These are phyloP conservation scores for Bellardia pandia DNA, from an alignment of 2,888 invertebrate genomes.

Conservation along the genomic window DNA sequence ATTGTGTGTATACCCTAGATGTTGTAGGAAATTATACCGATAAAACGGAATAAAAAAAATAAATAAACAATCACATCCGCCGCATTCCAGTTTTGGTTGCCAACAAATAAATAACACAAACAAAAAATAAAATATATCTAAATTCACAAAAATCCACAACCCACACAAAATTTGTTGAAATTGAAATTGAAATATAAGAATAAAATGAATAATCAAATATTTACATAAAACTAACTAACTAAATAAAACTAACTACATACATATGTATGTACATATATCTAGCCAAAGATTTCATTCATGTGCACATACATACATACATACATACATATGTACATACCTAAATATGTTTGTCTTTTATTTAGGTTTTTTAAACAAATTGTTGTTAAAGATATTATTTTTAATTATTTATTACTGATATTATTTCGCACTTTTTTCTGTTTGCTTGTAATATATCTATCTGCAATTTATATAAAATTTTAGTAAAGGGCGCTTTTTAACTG, in stretches of 20 bases:
- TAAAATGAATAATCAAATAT: conserved; percentile 57
- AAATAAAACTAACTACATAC: background rate
- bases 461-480: too few species aligned
- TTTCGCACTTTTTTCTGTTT: background rate
- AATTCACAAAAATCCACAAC: conserved; percentile 53
- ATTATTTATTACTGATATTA: conserved; percentile 16
- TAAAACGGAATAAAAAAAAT: conserved; percentile 60
- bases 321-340: too few species aligned
- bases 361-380: conserved; percentile 1
- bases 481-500: background rate
- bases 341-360: background rate
- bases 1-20: conserved; percentile 25
- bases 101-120: conserved; percentile 53
- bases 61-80: conserved; percentile 75
- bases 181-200: conserved; percentile 34
- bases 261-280: too few species aligned
- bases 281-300: conserved; percentile 7
- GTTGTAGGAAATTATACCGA: conserved; percentile 66
- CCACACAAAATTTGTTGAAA: conserved; percentile 52
- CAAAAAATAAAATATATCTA: conserved; percentile 29
- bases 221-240: conserved; percentile 42
- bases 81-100: conserved; percentile 62
- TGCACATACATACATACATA: background rate
- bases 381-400: background rate
- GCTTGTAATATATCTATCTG: background rate